Evolutionary conservation across 37 sponge, comb jelly and placozoan species (phyloP).

Genomic region (Tethya wilhelma): DNA sequence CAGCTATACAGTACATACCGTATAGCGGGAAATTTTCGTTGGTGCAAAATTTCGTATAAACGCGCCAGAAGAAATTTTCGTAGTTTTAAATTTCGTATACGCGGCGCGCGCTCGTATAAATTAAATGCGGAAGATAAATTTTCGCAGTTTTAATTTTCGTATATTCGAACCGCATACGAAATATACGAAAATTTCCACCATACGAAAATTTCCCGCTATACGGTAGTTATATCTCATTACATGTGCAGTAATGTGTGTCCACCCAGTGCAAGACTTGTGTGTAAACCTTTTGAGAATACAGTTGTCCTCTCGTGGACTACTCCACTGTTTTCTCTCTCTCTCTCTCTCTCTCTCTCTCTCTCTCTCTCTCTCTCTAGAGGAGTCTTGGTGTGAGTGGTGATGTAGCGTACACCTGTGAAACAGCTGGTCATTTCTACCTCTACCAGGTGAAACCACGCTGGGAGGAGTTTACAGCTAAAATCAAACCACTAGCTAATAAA

Average conservation of each 20-base stretch:
- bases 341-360: no score
- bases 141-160: no score
- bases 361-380: conserved; percentile 33
- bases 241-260: neutral
- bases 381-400: conserved; percentile 94
- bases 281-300: neutral
- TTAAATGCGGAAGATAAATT: no score
- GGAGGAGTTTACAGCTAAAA: conserved; percentile 63
- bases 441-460: conserved; percentile 78
- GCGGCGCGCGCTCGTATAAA: no score
- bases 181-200: neutral
- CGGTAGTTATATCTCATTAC: neutral
- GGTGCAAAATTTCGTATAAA: no score
- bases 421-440: conserved; percentile 95
- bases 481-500: conserved; percentile 52
- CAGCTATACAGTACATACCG: no score
- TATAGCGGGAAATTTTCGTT: no score
- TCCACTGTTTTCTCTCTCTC: no score
- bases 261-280: neutral
- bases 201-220: neutral
- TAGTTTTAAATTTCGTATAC: no score
- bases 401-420: conserved; percentile 99
- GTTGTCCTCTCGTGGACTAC: no score
- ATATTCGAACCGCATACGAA: no score
- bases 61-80: no score